Evolutionary conservation across 2,888 invertebrate genomes (phyloP).

Genomic region (Phlogophora meticulosa): DNA sequence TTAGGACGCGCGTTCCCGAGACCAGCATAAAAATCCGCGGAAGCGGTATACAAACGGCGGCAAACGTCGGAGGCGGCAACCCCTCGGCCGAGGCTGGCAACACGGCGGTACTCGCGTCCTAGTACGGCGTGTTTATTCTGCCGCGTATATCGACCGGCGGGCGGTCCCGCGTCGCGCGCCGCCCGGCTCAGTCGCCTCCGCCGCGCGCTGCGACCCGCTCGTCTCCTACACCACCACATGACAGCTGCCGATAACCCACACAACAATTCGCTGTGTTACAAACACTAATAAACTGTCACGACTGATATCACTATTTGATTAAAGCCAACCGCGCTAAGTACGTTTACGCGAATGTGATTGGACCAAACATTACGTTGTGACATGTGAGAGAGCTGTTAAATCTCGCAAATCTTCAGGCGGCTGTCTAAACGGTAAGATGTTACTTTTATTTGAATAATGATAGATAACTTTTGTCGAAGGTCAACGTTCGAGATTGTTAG

Average conservation of each 20-base stretch:
- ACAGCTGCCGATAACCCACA: conserved; percentile 81
- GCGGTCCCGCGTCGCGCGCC: conserved; percentile 81
- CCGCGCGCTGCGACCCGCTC: conserved; percentile 75
- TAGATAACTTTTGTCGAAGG: conserved; percentile 69
- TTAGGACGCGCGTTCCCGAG: conserved; percentile 67
- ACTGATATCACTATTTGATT: conserved; percentile 58
- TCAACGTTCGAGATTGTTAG: conserved; percentile 70
- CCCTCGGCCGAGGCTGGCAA: conserved; percentile 78
- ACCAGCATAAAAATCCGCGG: conserved; percentile 61
- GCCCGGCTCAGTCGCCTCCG: conserved; percentile 82
- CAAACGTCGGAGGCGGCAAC: conserved; percentile 79
- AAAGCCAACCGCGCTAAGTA: conserved; percentile 58
- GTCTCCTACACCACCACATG: conserved; percentile 75
- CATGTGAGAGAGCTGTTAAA: conserved; percentile 79
- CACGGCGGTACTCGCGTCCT: conserved; percentile 78
- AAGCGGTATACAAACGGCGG: conserved; percentile 75
- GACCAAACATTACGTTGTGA: conserved; percentile 74
- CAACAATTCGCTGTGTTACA: conserved; percentile 73
- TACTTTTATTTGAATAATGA: conserved; percentile 61
- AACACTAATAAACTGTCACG: conserved; percentile 71
- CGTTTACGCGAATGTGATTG: conserved; percentile 57
- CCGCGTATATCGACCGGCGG: conserved; percentile 89
- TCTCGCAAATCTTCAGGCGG: conserved; percentile 80
- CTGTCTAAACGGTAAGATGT: conserved; percentile 83
- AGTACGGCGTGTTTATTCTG: conserved; percentile 90